Evolutionary conservation across 2,113 vertebrate genomes (phyloP), one percentile per base, ranked within the genome.

Genomic region (Periophthalmodon schlosseri): DNA sequence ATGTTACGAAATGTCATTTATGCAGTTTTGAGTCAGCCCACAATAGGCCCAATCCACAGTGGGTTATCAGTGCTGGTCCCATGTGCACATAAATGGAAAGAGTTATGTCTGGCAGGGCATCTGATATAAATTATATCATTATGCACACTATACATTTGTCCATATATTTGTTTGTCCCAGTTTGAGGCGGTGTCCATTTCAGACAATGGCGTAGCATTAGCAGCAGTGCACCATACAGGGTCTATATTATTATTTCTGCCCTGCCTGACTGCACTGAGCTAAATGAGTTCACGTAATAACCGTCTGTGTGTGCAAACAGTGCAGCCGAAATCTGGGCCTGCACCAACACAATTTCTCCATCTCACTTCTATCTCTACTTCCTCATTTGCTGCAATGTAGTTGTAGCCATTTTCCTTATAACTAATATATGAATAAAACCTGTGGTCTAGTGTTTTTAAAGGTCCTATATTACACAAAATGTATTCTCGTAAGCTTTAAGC

Each of bases 281-380:
- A 91, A 91, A 92, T 87, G 87, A 93, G 86, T 88, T 93, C 82
- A 73, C 85, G 85, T 91, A 90, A 90, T 91, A 89, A 93, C 85
- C 76, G 82, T 74, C 86, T 86, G 80, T 88, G 86, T 90, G 84
- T 82, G 89, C 84, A 91, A 91, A 91, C 87, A 82, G 86, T 79
- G 82, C 88, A 70, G 72, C 73, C 75, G 72, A 74, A 69, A 89
- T 76, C 79, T 67, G 84, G 86, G 84, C 76, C 84, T 28, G 74
- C 66, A 68, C 46, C 39, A 83, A 84, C 82, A 86, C 84, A 84
- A 89, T 83, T 86, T 88, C 87, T 84, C 81, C 77, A 87, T 84
- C 82, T 86, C 86, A 86, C 87, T 44, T 9, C 52, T 56, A 76
- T 56, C 34, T 65, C 34, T 57, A 76, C 75, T 84, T 78, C 87